phyloP scores from a whole-genome alignment of 2,797 vertebrate genomes.

The Spheniscus humboldti region DNA sequence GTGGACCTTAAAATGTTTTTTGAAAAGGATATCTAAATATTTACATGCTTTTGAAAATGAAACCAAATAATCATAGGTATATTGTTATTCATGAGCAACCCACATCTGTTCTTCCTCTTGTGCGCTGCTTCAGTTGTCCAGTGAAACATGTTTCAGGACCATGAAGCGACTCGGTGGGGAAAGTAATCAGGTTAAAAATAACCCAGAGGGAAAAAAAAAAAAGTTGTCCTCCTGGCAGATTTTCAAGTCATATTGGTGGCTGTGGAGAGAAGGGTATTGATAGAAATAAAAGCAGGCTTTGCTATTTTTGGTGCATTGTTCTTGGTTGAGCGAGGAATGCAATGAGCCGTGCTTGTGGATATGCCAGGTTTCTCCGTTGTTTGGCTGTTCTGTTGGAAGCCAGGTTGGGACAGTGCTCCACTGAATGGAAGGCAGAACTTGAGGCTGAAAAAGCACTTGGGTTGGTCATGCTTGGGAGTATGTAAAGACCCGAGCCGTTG shows the following conservation, averaged over 20 bases:
- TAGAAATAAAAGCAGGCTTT: not conserved
- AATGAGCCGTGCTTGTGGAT: not conserved
- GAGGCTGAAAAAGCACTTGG: constrained; percentile 16
- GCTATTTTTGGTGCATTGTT: not conserved
- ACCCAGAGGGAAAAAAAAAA: not conserved
- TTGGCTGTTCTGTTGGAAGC: not conserved
- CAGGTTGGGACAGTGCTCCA: not conserved
- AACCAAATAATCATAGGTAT: not conserved
- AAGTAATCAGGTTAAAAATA: constrained; percentile 6
- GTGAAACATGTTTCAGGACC: not conserved
- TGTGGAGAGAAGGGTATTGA: not conserved
- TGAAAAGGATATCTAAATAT: not conserved
- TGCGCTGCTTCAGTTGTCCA: not conserved
- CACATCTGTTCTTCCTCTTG: not conserved
- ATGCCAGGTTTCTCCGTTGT: not conserved
- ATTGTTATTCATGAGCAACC: not conserved
- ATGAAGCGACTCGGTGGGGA: not conserved
- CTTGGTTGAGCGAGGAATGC: not conserved
- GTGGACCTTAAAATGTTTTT: not conserved
- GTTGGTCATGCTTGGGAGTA: not conserved
- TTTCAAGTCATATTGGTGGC: not conserved
- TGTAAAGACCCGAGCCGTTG: not conserved
- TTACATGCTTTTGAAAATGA: not conserved
- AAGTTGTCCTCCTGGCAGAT: not conserved
- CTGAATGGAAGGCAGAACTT: not conserved